These are phyloP conservation scores for Muschampia plurimacula DNA, from an alignment of 2,888 invertebrate genomes.

Conservation along the genomic window DNA sequence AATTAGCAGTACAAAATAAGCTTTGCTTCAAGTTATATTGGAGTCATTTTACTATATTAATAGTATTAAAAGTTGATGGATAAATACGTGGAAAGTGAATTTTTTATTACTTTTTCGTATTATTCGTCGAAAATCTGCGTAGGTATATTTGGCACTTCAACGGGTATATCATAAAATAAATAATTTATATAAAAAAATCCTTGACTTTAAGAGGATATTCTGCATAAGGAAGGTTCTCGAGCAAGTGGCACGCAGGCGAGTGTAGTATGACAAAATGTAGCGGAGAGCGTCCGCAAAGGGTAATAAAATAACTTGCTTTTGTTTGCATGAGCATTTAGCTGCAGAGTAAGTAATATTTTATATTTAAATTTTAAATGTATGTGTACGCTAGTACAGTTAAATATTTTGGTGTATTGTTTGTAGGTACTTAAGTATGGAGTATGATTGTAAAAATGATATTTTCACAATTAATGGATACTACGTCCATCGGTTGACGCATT, in stretches of 20 bases:
- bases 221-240: slow-evolving; percentile 7
- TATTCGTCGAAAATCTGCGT: background rate
- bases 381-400: no score
- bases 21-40: background rate
- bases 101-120: no score
- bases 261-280: slow-evolving; percentile 61
- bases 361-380: background rate
- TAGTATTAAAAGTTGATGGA: background rate
- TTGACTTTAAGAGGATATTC: background rate
- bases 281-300: slow-evolving; percentile 61
- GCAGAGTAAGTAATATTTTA: slow-evolving; percentile 57
- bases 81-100: no score
- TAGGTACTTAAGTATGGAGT: no score
- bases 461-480: no score
- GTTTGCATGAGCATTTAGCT: slow-evolving; percentile 72
- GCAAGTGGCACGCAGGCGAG: slow-evolving; percentile 50
- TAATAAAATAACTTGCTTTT: slow-evolving; percentile 76
- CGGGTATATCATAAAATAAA: background rate
- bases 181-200: background rate
- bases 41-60: background rate
- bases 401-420: no score
- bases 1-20: background rate
- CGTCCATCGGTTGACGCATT: no score
- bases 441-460: no score
- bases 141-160: background rate